These are phyloP conservation scores for Macrophya annulata DNA, from an alignment of 2,888 invertebrate species.

Conservation along the genomic window DNA sequence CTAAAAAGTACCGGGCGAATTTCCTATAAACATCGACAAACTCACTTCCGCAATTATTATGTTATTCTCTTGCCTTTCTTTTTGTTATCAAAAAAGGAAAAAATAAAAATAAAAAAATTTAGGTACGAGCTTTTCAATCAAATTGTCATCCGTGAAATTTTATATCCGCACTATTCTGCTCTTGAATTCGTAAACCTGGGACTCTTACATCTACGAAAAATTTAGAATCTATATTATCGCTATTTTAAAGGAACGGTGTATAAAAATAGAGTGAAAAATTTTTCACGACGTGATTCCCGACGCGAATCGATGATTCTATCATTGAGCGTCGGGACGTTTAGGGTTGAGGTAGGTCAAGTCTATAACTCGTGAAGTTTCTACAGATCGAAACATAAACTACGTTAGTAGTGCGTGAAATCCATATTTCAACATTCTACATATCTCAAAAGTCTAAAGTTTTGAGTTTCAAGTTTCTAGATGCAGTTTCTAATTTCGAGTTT, in stretches of 20 bases:
- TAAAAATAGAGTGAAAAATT: neutral
- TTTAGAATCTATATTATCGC: neutral
- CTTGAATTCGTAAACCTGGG: neutral
- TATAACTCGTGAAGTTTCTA: slow-evolving; percentile 6
- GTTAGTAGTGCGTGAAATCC: slow-evolving; percentile 22
- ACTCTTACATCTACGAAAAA: neutral
- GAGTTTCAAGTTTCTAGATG: neutral
- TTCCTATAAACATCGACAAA: neutral
- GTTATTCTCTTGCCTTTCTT: neutral
- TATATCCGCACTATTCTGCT: neutral
- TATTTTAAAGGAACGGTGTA: neutral
- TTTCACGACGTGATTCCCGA: neutral
- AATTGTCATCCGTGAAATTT: neutral
- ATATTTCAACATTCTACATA: neutral
- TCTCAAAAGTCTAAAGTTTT: neutral
- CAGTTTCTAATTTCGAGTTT: neutral
- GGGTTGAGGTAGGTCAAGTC: slow-evolving; percentile 25
- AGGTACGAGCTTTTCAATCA: neutral
- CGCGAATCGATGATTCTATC: neutral
- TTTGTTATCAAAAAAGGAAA: neutral
- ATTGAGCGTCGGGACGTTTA: neutral
- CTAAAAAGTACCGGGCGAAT: neutral
- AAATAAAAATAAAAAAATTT: neutral
- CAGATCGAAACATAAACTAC: neutral
- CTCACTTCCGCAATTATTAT: neutral